Conservation (phyloP, 2,797 vertebrate species). For the Atherinosoma microstoma region DNA sequence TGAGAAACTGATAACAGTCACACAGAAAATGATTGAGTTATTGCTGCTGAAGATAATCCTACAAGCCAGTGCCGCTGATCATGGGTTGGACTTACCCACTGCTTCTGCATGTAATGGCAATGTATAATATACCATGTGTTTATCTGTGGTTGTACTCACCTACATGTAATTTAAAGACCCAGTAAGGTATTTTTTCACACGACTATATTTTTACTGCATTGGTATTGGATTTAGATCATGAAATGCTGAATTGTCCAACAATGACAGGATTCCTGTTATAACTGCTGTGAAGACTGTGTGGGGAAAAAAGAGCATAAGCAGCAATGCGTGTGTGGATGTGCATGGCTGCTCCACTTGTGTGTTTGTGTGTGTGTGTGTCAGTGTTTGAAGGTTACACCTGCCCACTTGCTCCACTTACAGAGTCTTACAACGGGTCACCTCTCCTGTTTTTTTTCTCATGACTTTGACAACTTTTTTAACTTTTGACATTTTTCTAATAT, state of each 20-base stretch:
- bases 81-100: too few species aligned
- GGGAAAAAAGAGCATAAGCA: neutral
- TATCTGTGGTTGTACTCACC: too few species aligned
- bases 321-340: neutral
- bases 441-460: constrained; percentile 43
- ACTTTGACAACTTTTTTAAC: constrained; percentile 43
- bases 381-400: constrained; percentile 40
- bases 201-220: neutral
- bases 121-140: too few species aligned
- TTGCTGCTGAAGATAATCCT: too few species aligned
- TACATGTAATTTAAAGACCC: too few species aligned
- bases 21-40: too few species aligned
- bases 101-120: too few species aligned
- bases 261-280: too few species aligned
- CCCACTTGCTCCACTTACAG: constrained; percentile 47
- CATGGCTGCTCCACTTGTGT: neutral
- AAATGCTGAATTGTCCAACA: neutral
- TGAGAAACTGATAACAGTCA: too few species aligned
- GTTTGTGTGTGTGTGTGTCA: constrained; percentile 3
- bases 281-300: too few species aligned
- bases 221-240: neutral
- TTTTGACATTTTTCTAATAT: constrained; percentile 25
- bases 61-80: too few species aligned
- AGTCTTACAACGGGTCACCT: constrained; percentile 20
- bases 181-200: too few species aligned